Conservation (phyloP, 2,797 vertebrate genomes). For the Urocyon cinereoargenteus region DNA sequence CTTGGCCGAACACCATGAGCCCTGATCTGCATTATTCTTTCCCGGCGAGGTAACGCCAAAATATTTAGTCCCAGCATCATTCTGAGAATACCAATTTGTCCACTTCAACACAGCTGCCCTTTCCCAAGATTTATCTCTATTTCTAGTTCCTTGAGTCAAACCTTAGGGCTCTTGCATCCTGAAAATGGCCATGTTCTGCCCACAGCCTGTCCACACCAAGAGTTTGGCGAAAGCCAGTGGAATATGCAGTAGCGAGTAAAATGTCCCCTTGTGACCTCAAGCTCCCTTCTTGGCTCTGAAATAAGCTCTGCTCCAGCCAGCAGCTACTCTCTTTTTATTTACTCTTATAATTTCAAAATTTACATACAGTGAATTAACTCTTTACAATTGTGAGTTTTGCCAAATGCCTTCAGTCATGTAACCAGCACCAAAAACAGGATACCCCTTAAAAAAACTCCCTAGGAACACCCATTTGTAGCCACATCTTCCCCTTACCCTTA, state of each 20-base stretch:
- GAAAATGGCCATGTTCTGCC: constrained; percentile 38
- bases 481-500: neutral
- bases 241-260: constrained; percentile 58
- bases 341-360: constrained; percentile 52
- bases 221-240: constrained; percentile 21
- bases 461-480: neutral
- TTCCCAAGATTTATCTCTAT: constrained; percentile 48
- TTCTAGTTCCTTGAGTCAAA: constrained; percentile 58
- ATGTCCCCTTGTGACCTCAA: constrained; percentile 57
- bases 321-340: neutral
- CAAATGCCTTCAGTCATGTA: neutral
- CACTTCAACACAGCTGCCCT: constrained; percentile 58
- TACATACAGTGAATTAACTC: constrained; percentile 29
- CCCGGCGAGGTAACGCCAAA: constrained; percentile 40
- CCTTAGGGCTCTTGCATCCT: constrained; percentile 20
- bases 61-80: constrained; percentile 18
- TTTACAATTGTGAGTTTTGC: constrained; percentile 15
- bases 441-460: neutral
- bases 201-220: constrained; percentile 42
- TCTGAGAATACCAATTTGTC: constrained; percentile 64
- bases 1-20: neutral
- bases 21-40: constrained; percentile 7
- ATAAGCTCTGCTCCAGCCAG: constrained; percentile 23
- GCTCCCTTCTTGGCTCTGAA: constrained; percentile 71
- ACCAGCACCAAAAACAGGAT: neutral